Evolutionary conservation across 2,888 invertebrate species (phyloP), one percentile per base, ranked within the genome.

Genomic region (Xiphydria camelus): DNA sequence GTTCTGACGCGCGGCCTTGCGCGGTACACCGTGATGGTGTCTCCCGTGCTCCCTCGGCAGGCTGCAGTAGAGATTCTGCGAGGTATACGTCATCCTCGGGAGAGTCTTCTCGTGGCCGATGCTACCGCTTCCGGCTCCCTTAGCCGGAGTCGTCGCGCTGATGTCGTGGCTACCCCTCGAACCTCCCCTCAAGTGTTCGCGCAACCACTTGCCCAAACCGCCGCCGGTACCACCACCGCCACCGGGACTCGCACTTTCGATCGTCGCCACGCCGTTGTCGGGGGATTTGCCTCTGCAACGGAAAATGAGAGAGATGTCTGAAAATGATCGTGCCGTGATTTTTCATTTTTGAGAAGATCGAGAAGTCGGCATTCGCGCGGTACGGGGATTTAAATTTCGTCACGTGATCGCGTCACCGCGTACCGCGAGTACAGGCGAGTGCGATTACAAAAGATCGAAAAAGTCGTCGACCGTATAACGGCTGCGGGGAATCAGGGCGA

Each of bases 31-130:
- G 42, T 59, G 48, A 39, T 45, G 49, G 39, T 64, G 61, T 22
- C 62, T 53, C 9, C 61, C 56, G 26, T 66, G 66, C 10, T 74
- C 74, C 2, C 73, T 56, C 4, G 74, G 74, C 39, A 73, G 45
- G 33, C 73, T 74, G 51, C 73, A 74, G 49, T 73, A 74, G 4
- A 74, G 55, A 49, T 74, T 74, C 36, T 73, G 74, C 35, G 70
- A 64, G 14, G 70, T 56, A 56, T 64, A 64, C 18, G 65, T 56
- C 19, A 54, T 49, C 40, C 49, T 56, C 22, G 29, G 12, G 14
- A 29, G 29, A 14, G 6, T 15, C 32, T 20, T 37, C 9, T 12
- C 25, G n/a, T n/a, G n/a, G n/a, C n/a, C n/a, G n/a, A n/a, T n/a
- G n/a, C n/a, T n/a, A 5, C 22, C 6, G 17, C 18, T 18, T 18